phyloP scores from a whole-genome alignment of 2,888 invertebrate species.

The Rhyacophila evoluta region DNA sequence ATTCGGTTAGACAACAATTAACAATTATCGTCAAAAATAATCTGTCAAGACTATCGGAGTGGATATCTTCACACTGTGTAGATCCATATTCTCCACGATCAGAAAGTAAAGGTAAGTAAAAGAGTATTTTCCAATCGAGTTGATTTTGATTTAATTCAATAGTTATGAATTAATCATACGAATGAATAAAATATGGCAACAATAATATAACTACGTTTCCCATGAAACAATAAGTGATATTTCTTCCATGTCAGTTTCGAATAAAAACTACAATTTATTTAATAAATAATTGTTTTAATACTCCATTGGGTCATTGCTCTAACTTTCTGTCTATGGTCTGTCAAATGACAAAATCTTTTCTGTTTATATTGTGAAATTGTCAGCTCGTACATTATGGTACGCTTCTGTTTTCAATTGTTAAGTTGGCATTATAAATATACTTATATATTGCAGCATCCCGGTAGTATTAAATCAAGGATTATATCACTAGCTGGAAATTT shows the following conservation, averaged over 20 bases:
- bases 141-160: no score
- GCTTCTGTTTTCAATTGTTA: conserved; percentile 11
- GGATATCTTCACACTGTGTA: no score
- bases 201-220: background rate
- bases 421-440: background rate
- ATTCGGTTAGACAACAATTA: no score
- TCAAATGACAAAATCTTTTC: background rate
- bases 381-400: background rate
- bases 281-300: background rate
- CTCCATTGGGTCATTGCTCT: background rate
- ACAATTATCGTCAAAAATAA: no score
- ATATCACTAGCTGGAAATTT: background rate
- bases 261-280: background rate
- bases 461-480: background rate
- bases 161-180: background rate
- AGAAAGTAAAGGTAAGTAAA: no score
- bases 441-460: conserved; percentile 15
- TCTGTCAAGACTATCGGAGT: no score
- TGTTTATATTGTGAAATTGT: background rate
- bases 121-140: no score
- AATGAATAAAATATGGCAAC: background rate
- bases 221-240: conserved; percentile 1
- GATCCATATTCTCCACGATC: no score
- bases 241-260: background rate
- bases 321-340: background rate